Conservation (phyloP, 2,888 invertebrate genomes). For the Caenorhabditis sp. region DNA sequence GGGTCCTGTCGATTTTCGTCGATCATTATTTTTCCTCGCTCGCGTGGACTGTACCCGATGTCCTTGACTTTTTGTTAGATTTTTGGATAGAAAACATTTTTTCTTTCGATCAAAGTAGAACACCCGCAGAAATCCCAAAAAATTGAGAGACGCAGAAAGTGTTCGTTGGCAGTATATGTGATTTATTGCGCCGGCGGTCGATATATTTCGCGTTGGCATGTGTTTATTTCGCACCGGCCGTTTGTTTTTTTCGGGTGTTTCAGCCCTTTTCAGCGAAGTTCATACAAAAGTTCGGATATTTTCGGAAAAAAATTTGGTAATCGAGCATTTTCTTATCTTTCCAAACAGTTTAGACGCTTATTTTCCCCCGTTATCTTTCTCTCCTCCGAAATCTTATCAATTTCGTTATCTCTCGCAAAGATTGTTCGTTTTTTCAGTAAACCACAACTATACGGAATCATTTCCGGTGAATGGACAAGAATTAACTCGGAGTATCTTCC, state of each 20-base stretch:
- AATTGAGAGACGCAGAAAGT: too few species aligned
- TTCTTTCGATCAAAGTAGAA: too few species aligned
- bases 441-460: not conserved
- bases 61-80: too few species aligned
- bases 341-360: not conserved
- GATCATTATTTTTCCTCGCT: too few species aligned
- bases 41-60: too few species aligned
- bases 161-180: not conserved
- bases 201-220: not conserved
- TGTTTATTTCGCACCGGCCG: constrained; percentile 10
- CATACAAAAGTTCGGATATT: not conserved
- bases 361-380: not conserved
- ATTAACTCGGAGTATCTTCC: constrained; percentile 31
- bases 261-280: not conserved
- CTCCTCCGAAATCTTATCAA: not conserved
- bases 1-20: constrained; percentile 4
- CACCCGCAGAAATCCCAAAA: too few species aligned
- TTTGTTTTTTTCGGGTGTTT: not conserved
- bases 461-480: not conserved
- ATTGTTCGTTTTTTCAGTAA: constrained; percentile 21
- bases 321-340: too few species aligned
- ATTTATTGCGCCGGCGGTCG: not conserved
- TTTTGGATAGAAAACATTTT: too few species aligned
- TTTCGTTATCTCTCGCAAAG: not conserved
- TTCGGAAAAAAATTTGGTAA: not conserved